Evolutionary conservation across 2,113 vertebrate genomes (phyloP), one percentile per base, ranked within the genome.

Genomic region (Pedetes capensis): DNA sequence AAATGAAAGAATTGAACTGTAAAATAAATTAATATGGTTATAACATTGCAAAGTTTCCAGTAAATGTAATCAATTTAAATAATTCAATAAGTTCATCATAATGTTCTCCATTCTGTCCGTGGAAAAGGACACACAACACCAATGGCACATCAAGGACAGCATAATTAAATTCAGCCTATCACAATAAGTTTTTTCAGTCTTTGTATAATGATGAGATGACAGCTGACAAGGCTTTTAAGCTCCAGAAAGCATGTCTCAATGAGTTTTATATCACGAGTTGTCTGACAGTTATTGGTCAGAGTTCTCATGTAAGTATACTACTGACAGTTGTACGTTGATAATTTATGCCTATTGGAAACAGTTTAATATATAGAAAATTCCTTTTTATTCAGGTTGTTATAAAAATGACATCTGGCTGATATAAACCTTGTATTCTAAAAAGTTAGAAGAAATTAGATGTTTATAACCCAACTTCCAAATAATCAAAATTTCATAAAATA

Each of bases 1-100:
- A 98, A 99, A 99, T 99, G 98, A 99, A 99, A 69, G 99, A 99
- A 98, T 99, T 99, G 98, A 99, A 99, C 99, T 99, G 97, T 25
- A 97, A 97, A 97, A 98, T 95, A 98, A 98, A 98, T n/a, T 72
- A 0, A 97, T 51, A 78, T 18, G 42, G 72, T 97, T 81, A 86
- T 51, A 18, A 95, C 93, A 96, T 96, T 96, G 89, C 8, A 63
- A n/a, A 72, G 69, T 84, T 82, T 80, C 76, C 18, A 86, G 86
- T 63, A 88, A 88, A 86, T 18, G n/a, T 86, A 72, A 90, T 76
- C 25, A 69, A 53, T 68, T 66, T 74, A 63, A 14, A 76, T 51
- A 91, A 84, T 42, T 75, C 37, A 53, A 12, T 1, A 25, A 86
- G 18, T 71, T 80, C 78, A 92, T 74, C 42, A 91, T 51, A 87